These are phyloP conservation scores for Dipodomys ordii DNA, from an alignment of 2,113 vertebrate species.

Conservation along the genomic window DNA sequence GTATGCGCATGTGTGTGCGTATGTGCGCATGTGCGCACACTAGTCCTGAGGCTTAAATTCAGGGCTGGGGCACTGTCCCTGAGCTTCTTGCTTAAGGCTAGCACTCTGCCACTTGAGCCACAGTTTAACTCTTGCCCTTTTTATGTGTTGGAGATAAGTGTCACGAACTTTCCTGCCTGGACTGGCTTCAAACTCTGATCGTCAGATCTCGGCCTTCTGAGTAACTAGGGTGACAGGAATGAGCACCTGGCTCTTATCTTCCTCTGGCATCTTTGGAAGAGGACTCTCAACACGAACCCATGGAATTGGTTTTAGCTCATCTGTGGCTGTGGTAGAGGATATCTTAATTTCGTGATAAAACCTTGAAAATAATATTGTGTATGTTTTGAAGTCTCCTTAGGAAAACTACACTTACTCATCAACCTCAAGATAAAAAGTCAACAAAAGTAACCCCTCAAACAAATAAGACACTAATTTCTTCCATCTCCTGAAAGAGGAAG, in stretches of 20 bases:
- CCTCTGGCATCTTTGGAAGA: background rate
- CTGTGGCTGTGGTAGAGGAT: background rate
- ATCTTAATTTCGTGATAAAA: slow-evolving; percentile 43
- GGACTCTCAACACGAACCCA: background rate
- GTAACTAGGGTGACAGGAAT: too few relatives aligned
- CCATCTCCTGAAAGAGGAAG: slow-evolving; percentile 50
- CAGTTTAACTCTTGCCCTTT: background rate
- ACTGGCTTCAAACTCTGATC: too few relatives aligned
- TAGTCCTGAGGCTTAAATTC: too few relatives aligned
- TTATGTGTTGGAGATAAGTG: too few relatives aligned
- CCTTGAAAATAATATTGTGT: slow-evolving; percentile 59
- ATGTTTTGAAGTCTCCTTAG: slow-evolving; percentile 53
- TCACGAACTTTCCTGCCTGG: too few relatives aligned
- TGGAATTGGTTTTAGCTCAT: background rate
- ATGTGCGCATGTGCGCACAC: too few relatives aligned
- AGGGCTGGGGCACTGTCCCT: too few relatives aligned
- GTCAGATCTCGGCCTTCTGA: too few relatives aligned
- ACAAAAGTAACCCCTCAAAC: slow-evolving; percentile 62
- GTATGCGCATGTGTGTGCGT: too few relatives aligned
- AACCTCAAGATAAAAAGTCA: slow-evolving; percentile 64
- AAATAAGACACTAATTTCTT: slow-evolving; percentile 57
- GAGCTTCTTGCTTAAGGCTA: too few relatives aligned
- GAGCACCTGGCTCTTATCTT: too few relatives aligned
- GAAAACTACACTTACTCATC: slow-evolving; percentile 72
- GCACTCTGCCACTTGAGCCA: background rate